Evolutionary conservation across 2,797 vertebrate species (phyloP), one percentile per base, ranked within the genome.

Genomic region (Centropyge bicolor): DNA sequence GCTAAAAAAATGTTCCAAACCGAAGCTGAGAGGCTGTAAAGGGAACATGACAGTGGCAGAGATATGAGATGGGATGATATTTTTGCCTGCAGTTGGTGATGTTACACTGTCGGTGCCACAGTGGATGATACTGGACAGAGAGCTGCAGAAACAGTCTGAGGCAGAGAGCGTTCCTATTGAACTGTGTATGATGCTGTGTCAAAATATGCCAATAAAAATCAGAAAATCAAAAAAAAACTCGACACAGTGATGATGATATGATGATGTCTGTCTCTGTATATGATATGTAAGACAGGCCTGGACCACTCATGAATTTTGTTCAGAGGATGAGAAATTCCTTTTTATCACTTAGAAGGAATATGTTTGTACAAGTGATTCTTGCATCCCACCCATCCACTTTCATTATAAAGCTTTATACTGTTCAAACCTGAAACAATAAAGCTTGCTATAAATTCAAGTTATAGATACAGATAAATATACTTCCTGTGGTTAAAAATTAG

Each of bases 401-500:
- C 14, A 43, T 38, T 66, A 5, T 66, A 5, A 36, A 66, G n/a
- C 20, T 51, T 51, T 8, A 12, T 8, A 31, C n/a, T 22, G 19
- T 56, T 48, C 20, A 51, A 31, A 76, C 46, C 38, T 46, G 24
- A 62, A 54, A 45, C 20, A 61, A 52, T 55, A 31, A 64, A 48
- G 31, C 17, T 6, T 40, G 13, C 24, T 9, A 43, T 13, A 22
- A 49, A 59, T 16, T 41, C 3, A 49, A n/a, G 27, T 31, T 31
- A 31, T 31, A 31, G 27, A 31, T 31, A 31, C 27, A 31, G 27
- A 31, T 31, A 31, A 2, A 31, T 31, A 31, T 4, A 31, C 8
- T 38, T 10, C 7, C 11, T 46, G 20, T 48, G 20, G 13, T 74
- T 6, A 16, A 35, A 62, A 51, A 62, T 52, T 1, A 24, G 16